Conservation (phyloP, 1,140 invertebrate genomes). For the Danaus plexippus region DNA sequence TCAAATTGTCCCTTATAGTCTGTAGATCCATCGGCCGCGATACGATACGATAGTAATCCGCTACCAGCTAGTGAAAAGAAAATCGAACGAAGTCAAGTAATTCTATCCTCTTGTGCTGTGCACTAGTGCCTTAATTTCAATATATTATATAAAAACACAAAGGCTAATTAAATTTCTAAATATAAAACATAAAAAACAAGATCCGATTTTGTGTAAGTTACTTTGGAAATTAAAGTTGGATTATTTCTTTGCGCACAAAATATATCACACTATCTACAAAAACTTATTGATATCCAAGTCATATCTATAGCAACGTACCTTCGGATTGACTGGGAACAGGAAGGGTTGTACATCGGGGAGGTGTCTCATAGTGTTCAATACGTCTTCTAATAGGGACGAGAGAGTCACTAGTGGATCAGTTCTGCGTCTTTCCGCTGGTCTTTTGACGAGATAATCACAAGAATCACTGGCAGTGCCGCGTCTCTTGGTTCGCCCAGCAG, state of each 20-base stretch:
- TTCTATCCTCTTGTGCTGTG: no score
- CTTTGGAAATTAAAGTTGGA: no score
- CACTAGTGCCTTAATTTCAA: no score
- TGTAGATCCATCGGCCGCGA: constrained; percentile 97
- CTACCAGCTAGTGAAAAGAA: constrained; percentile 75
- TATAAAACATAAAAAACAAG: no score
- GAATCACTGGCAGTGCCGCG: constrained; percentile 75
- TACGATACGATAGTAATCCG: constrained; percentile 95
- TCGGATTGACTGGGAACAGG: constrained; percentile 94
- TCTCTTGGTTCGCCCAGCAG: constrained; percentile 74
- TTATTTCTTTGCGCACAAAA: no score
- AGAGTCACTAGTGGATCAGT: constrained; percentile 96
- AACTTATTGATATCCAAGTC: no score
- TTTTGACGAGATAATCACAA: constrained; percentile 94
- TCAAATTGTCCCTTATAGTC: constrained; percentile 93
- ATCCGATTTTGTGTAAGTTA: no score
- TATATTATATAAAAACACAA: no score
- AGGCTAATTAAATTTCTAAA: no score
- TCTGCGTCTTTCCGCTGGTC: constrained; percentile 91
- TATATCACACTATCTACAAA: no score
- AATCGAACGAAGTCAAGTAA: no score
- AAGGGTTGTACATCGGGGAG: constrained; percentile 94
- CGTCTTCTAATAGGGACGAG: constrained; percentile 92
- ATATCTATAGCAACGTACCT: constrained; percentile 71
- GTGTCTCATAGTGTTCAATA: constrained; percentile 94